phyloP scores from a whole-genome alignment of 2,113 vertebrate genomes.

The Anseranas semipalmata region DNA sequence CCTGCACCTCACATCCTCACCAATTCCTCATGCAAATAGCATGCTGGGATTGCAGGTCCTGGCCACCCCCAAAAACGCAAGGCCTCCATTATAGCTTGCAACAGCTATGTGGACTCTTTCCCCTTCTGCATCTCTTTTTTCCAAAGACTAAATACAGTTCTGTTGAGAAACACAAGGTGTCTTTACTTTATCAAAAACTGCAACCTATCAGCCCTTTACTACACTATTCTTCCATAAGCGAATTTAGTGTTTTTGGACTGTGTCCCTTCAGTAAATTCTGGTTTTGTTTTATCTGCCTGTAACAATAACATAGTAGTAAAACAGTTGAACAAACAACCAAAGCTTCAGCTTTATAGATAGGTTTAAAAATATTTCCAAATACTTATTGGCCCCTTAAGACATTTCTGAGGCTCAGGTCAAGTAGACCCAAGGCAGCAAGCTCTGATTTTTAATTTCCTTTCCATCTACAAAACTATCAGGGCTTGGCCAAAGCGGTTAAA shows the following conservation, averaged over 20 bases:
- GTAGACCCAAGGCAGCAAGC: neutral
- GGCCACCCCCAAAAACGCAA: neutral
- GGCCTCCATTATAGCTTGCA: neutral
- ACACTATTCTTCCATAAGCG: neutral
- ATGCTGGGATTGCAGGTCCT: neutral
- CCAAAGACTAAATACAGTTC: neutral
- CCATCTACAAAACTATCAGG: neutral
- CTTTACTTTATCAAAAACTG: neutral
- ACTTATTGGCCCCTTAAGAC: neutral
- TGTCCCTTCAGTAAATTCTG: neutral
- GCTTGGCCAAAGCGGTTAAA: neutral
- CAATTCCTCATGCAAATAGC: neutral
- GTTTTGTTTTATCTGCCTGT: neutral
- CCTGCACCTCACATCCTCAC: neutral
- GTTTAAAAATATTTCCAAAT: neutral
- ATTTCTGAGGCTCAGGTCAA: slow-evolving; percentile 7
- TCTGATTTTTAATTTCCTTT: neutral
- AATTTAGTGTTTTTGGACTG: neutral
- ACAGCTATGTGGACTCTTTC: neutral
- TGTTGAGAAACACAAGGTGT: rapidly evolving
- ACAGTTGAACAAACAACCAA: neutral
- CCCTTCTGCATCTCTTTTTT: neutral
- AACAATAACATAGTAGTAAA: neutral
- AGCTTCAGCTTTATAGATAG: neutral
- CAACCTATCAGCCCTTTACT: neutral